Evolutionary conservation across 2,797 vertebrate species (phyloP).

Genomic region (Sebastes trivittatus): DNA sequence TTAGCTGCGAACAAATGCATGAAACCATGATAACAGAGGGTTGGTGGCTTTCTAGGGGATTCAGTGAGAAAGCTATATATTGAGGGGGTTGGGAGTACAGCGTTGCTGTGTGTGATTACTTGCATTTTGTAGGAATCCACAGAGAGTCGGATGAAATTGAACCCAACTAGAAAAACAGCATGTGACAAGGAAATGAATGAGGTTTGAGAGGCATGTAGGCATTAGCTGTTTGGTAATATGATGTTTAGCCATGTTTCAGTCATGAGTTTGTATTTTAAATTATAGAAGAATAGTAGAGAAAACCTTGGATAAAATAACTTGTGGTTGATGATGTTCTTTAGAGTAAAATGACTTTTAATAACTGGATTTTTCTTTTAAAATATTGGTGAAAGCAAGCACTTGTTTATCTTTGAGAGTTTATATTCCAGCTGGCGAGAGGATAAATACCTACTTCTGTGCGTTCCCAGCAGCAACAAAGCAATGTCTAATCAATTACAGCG

Average conservation of each 20-base stretch:
- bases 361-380: background rate
- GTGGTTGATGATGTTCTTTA: background rate
- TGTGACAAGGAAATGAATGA: background rate
- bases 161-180: background rate
- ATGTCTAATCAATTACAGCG: constrained; percentile 23
- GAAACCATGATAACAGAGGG: constrained; percentile 1
- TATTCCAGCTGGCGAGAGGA: background rate
- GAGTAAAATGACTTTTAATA: background rate
- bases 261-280: background rate
- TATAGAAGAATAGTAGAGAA: background rate
- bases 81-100: background rate
- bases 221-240: background rate
- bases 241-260: background rate
- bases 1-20: constrained; percentile 10
- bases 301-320: background rate
- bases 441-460: constrained; percentile 1
- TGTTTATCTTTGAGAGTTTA: constrained; percentile 2
- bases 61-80: background rate
- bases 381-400: background rate
- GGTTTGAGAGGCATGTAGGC: background rate
- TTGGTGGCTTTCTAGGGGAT: constrained; percentile 4
- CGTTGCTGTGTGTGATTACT: constrained; percentile 10
- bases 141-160: constrained; percentile 7
- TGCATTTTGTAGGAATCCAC: background rate
- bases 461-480: constrained; percentile 17